phyloP scores from a whole-genome alignment of 2,888 invertebrate genomes.

The Elgonia sp. region DNA sequence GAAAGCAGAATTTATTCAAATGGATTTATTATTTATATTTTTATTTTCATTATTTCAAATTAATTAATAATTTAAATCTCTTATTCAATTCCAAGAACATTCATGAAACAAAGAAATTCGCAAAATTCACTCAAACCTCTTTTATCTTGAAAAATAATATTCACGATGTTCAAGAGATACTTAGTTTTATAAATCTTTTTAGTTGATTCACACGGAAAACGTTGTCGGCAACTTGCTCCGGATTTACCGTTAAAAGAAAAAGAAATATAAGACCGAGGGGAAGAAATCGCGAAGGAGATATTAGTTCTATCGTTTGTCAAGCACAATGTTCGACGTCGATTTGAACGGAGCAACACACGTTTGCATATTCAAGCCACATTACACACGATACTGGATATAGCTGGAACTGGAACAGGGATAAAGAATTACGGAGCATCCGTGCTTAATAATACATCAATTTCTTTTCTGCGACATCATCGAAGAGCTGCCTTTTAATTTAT shows the following conservation, averaged over 20 bases:
- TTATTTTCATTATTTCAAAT: too few species aligned
- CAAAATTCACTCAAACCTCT: too few species aligned
- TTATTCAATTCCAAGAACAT: too few species aligned
- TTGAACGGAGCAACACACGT: slow-evolving; percentile 35
- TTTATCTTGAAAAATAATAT: too few species aligned
- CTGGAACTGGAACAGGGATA: neutral
- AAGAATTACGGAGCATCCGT: slow-evolving; percentile 1
- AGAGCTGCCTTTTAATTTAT: slow-evolving; percentile 53
- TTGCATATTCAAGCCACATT: slow-evolving; percentile 53
- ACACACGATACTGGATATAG: slow-evolving; percentile 28
- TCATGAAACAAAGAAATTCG: too few species aligned
- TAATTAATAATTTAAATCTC: too few species aligned
- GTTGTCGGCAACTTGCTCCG: slow-evolving; percentile 44
- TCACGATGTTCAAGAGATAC: neutral
- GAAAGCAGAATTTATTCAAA: too few species aligned
- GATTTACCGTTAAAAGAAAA: slow-evolving; percentile 16
- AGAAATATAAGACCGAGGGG: slow-evolving; percentile 38
- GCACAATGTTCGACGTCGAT: slow-evolving; percentile 51
- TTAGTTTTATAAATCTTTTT: slow-evolving; percentile 13
- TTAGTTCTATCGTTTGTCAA: slow-evolving; percentile 48
- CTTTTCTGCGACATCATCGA: slow-evolving; percentile 25
- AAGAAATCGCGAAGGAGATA: slow-evolving; percentile 41
- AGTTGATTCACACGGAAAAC: slow-evolving; percentile 3
- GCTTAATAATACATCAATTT: slow-evolving; percentile 38
- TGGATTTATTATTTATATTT: too few species aligned